Base-by-base conservation (phyloP, 37 sponge, comb jelly and placozoan species). In the Agelas oroides region DNA sequence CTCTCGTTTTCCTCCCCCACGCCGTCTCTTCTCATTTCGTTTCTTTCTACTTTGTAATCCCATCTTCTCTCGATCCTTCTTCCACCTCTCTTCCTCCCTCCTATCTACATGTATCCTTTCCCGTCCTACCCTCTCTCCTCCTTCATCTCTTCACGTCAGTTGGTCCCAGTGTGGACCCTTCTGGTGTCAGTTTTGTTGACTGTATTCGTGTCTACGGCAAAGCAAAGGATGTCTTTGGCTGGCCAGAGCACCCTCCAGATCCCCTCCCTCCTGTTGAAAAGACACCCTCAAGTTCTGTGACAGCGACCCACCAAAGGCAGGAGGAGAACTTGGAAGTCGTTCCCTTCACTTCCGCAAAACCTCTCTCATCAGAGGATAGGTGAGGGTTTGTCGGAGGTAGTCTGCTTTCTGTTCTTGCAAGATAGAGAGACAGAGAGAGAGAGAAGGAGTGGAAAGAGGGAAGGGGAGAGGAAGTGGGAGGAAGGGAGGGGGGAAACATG, bases 131-230 rank as follows among this genome's bases (percentile, higher is more conserved):
- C 71, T 6, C 34, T 2, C 46, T 46, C 46, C 8, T 8, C 30
- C 53, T 14, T 27, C 5, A 30, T 33, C 31, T 27, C 72, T 28
- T 33, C 64, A 57, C 13, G 75, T 12, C 73, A 95, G 96, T 95
- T 87, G 96, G 93, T 52, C 91, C 96, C 67, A 93, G 93, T 79
- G 28, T 52, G 18, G 96, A 95, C 63, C 82, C 96, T 13, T 84
- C 84, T 40, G 93, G 89, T 19, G 75, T 95, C 59, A 95, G 61
- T 28, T 79, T 95, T 35, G 78, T 95, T 18, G 94, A 95, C 67
- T 73, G 77, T 57, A 90, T 95, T 23, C 37, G 59, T 20, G 82
- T 95, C 23, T 95, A 90, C 66, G 76, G 59, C 30, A 86, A 90
- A 61, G 24, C 88, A 39, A 95, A 95, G 65, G 87, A 82, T 15